A percentile compares a stretch with the other conserved stretches of the same genome.
These are phyloP conservation scores for Mesocentrotus franciscanus DNA, from an alignment of 53 echinoderm and acorn worm genomes.

Conservation along the genomic window DNA sequence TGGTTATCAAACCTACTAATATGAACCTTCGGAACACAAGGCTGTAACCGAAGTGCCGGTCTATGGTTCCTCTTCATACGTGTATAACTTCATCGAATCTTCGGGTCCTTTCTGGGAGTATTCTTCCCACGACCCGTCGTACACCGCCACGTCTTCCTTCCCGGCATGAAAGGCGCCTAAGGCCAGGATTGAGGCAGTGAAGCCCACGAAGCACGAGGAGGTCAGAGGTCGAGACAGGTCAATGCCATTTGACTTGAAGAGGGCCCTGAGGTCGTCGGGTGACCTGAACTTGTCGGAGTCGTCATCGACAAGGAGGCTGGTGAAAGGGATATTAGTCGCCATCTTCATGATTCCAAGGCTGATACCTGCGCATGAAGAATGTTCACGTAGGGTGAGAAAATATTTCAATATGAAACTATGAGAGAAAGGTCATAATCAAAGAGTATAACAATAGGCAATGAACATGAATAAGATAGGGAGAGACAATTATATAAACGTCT, in stretches of 20 bases:
- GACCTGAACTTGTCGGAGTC: slow-evolving; percentile 18
- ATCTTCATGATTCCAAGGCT: slow-evolving; percentile 37
- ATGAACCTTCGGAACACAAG: too few species aligned
- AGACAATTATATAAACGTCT: too few species aligned
- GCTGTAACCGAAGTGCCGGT: not conserved
- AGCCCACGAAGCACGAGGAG: slow-evolving; percentile 73
- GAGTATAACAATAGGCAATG: too few species aligned
- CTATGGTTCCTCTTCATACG: not conserved
- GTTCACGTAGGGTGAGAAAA: too few species aligned
- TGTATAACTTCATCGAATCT: slow-evolving; percentile 20
- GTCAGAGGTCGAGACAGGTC: slow-evolving; percentile 61
- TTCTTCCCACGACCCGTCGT: slow-evolving; percentile 88
- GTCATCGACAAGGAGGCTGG: slow-evolving; percentile 24
- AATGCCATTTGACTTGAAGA: slow-evolving; percentile 41
- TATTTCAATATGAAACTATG: too few species aligned
- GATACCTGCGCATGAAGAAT: not conserved
- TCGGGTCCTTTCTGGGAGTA: slow-evolving; percentile 37
- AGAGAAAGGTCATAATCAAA: too few species aligned
- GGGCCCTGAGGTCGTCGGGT: not conserved
- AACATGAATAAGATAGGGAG: too few species aligned
- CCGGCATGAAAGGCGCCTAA: slow-evolving; percentile 76
- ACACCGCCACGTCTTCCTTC: slow-evolving; percentile 77
- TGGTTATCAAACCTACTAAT: too few species aligned
- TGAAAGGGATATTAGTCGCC: slow-evolving; percentile 47
- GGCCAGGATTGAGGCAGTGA: slow-evolving; percentile 79